Conservation (phyloP, 2,888 invertebrate species). For the Acleris cristana region DNA sequence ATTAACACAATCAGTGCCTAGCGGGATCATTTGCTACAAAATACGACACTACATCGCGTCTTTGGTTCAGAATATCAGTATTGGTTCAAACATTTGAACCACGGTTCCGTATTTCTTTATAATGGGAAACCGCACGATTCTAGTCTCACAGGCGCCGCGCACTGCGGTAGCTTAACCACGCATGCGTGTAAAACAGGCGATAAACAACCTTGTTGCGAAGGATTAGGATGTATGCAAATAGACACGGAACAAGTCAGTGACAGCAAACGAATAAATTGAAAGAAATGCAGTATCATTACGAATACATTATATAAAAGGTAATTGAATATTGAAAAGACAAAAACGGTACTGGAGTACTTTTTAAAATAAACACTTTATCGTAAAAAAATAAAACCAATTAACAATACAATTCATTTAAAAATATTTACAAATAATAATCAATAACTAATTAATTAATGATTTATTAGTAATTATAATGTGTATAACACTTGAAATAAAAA, state of each 20-base stretch:
- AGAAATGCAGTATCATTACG: conserved; percentile 48
- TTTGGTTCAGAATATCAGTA: conserved; percentile 33
- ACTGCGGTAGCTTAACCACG: conserved; percentile 77
- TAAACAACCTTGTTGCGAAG: conserved; percentile 49
- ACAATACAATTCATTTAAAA: too few relatives aligned
- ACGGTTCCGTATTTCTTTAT: conserved; percentile 46
- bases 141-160: conserved; percentile 77
- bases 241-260: conserved; percentile 45
- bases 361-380: too few relatives aligned
- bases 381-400: too few relatives aligned
- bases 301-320: conserved; percentile 18
- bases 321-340: too few relatives aligned
- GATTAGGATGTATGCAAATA: conserved; percentile 46
- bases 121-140: conserved; percentile 75
- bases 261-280: conserved; percentile 54
- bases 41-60: too few relatives aligned
- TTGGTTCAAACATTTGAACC: conserved; percentile 57
- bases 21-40: too few relatives aligned
- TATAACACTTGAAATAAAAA: too few relatives aligned
- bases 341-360: too few relatives aligned
- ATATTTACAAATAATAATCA: too few relatives aligned
- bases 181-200: conserved; percentile 66
- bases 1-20: too few relatives aligned
- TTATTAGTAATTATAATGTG: too few relatives aligned
- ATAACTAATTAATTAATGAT: too few relatives aligned